Base-by-base conservation (phyloP, 2,888 invertebrate species). In the Cheilosia variabilis region DNA sequence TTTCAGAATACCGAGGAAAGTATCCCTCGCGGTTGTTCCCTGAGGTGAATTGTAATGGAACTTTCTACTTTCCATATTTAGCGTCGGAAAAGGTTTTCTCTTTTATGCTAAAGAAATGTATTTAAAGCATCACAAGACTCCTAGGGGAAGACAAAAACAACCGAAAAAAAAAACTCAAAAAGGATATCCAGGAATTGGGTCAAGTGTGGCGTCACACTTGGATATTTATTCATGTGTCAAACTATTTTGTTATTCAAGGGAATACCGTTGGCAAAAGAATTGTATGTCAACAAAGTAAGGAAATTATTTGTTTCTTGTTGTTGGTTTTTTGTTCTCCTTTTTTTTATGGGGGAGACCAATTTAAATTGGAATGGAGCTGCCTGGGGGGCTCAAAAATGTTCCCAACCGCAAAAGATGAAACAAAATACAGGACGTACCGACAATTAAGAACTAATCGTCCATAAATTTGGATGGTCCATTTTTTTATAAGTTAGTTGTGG, bases 191-290 rank as follows among this genome's bases (percentile, higher is more conserved):
- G 19, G 31, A 73, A 73, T 31, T 73, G 63, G 55, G 63, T 63
- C 73, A 73, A 55, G 63, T 43, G 63, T 73, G 73, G 58, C 73
- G 63, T 73, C 62, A 45, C 45, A 63, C 73, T 55, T 63, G 15
- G 43, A 60, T 72, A 62, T 63, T 55, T 63, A 63, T 73, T 73
- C 73, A 63, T 73, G 45, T 55, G 73, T 55, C 55, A 63, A 58
- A 71, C 17, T 71, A 50, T 52, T 71, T 71, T 71, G 37, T 71
- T 71, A 57, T 58, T 71, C 71, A 71, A 71, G 60, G 24, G 53
- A 58, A 60, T 71, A 13, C 50, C 22, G 52, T 27, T 52, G 52
- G 22, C 52, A 27, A 15, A 52, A 4, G 9, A 52, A 52, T 52
- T 52, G 52, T 3, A 47, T 17, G 19, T 27, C 24, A 52, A 52